These are phyloP conservation scores for Papilio protenor DNA, from an alignment of 2,888 invertebrate genomes.

Conservation along the genomic window DNA sequence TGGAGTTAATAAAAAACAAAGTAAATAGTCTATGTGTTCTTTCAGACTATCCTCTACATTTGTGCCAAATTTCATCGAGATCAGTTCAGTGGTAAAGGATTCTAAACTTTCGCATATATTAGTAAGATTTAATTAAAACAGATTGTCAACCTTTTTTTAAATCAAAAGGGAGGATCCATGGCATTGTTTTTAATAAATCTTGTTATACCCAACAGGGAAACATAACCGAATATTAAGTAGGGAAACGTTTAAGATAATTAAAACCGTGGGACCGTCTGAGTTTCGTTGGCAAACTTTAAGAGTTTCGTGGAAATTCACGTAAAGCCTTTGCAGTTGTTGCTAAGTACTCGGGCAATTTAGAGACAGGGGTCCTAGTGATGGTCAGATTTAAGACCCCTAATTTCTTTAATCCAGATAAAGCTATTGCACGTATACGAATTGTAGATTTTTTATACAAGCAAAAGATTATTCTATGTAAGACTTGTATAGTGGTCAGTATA, in stretches of 20 bases:
- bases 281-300: constrained; percentile 44
- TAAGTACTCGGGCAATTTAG: constrained; percentile 44
- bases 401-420: constrained; percentile 39
- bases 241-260: constrained; percentile 49
- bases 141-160: neutral
- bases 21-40: too few relatives aligned
- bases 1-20: too few relatives aligned
- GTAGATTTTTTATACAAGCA: neutral
- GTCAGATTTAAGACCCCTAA: constrained; percentile 43
- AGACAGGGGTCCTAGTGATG: constrained; percentile 37
- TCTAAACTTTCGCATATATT: too few relatives aligned
- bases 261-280: constrained; percentile 47
- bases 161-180: neutral
- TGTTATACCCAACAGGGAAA: constrained; percentile 17
- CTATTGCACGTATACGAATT: constrained; percentile 32
- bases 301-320: constrained; percentile 41
- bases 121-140: neutral
- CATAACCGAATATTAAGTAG: constrained; percentile 43
- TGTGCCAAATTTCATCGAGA: too few relatives aligned
- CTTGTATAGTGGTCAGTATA: neutral
- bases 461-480: neutral
- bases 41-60: too few relatives aligned
- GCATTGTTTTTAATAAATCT: constrained; percentile 34
- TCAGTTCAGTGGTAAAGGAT: too few relatives aligned
- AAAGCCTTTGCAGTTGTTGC: constrained; percentile 45